Conservation (phyloP, 2,888 invertebrate species). For the Diadegma fenestrale region DNA sequence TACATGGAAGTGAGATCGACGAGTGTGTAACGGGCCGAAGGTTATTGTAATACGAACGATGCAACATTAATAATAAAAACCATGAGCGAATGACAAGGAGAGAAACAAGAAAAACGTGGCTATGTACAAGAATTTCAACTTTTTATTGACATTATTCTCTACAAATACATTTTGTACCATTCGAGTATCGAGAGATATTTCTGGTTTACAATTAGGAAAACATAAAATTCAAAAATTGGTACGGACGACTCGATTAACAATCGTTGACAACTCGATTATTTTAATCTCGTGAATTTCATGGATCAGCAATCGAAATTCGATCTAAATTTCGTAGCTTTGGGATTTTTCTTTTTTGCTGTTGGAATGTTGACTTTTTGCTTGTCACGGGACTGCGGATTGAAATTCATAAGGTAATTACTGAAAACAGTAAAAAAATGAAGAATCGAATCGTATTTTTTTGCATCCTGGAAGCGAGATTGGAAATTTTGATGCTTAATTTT, state of each 20-base stretch:
- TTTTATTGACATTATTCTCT: constrained; percentile 52
- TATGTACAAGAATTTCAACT: constrained; percentile 46
- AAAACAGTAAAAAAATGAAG: not conserved
- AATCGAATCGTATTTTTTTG: not conserved
- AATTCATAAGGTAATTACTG: not conserved
- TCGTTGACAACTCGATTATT: not conserved
- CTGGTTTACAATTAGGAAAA: not conserved
- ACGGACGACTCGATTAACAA: not conserved
- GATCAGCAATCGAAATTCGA: not conserved
- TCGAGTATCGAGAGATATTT: not conserved
- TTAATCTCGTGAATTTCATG: not conserved
- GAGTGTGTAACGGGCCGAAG: constrained; percentile 49
- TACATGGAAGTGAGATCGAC: constrained; percentile 38
- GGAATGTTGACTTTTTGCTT: not conserved
- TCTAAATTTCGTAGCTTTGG: not conserved
- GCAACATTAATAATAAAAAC: constrained; percentile 47
- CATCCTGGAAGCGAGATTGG: not conserved
- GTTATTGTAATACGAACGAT: constrained; percentile 54
- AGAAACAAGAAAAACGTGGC: not conserved
- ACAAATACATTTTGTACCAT: constrained; percentile 12
- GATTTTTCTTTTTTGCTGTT: not conserved
- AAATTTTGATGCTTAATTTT: not conserved
- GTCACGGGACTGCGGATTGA: too few species aligned
- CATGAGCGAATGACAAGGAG: constrained; percentile 3
- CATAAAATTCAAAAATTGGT: not conserved